These are phyloP conservation scores for Benitochromis conjunctus DNA, from an alignment of 2,113 vertebrate genomes.

Conservation along the genomic window DNA sequence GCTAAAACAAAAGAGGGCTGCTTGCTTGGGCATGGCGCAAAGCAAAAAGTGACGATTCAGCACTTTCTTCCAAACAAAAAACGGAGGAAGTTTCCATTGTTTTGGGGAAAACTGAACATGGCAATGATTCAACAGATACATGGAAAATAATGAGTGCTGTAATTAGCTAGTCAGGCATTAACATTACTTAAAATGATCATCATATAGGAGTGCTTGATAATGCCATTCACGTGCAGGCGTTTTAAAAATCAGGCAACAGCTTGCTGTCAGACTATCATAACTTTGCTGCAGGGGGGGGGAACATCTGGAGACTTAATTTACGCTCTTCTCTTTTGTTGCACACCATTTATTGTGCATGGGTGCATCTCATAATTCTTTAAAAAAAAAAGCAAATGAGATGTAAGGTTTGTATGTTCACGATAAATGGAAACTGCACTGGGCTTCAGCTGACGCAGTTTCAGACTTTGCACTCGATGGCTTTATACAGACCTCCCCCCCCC, in stretches of 20 bases:
- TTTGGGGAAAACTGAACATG: slow-evolving; percentile 76
- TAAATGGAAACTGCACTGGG: slow-evolving; percentile 9
- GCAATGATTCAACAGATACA: slow-evolving; percentile 81
- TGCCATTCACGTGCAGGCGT: slow-evolving; percentile 46
- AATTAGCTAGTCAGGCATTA: slow-evolving; percentile 72
- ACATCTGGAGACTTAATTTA: neutral
- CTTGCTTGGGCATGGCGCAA: slow-evolving; percentile 60
- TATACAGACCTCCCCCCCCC: slow-evolving; percentile 36
- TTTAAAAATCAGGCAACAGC: neutral
- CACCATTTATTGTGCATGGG: neutral
- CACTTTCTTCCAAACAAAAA: slow-evolving; percentile 75
- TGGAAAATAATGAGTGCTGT: slow-evolving; percentile 73
- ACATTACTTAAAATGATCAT: slow-evolving; percentile 65
- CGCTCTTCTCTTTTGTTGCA: slow-evolving; percentile 13
- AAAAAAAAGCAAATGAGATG: slow-evolving; percentile 1
- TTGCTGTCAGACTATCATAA: neutral
- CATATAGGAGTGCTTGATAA: slow-evolving; percentile 55
- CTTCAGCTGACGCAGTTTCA: neutral
- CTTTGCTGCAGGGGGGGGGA: neutral
- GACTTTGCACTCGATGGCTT: slow-evolving; percentile 21
- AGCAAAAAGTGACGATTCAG: slow-evolving; percentile 73
- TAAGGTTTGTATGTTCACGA: neutral
- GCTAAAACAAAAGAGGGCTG: slow-evolving; percentile 77
- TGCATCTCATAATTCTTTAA: neutral
- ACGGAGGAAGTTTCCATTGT: slow-evolving; percentile 76